Evolutionary conservation across 2,797 vertebrate genomes (phyloP).

Genomic region (Valencia hispanica): DNA sequence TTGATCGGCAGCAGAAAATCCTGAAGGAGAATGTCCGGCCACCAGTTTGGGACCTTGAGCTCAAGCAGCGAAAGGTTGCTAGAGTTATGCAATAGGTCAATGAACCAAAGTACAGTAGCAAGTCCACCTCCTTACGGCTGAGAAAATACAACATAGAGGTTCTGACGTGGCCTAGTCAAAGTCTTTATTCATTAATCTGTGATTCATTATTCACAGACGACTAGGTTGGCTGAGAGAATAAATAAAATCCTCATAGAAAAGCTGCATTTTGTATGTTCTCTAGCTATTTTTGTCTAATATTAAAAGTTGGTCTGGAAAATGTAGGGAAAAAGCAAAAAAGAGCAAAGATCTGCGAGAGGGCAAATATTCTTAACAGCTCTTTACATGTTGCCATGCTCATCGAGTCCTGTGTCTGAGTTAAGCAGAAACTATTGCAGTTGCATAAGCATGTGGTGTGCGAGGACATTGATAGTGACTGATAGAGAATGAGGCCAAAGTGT

Average conservation of each 20-base stretch:
- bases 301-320: background rate
- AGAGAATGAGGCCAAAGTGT: conserved; percentile 24
- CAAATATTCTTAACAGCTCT: conserved; percentile 16
- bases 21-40: background rate
- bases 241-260: no score
- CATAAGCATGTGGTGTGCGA: conserved; percentile 45
- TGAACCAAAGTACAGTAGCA: background rate
- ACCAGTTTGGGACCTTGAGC: background rate
- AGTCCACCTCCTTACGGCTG: background rate
- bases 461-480: conserved; percentile 45
- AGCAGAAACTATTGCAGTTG: conserved; percentile 49
- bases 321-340: background rate
- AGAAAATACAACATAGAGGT: background rate
- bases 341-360: background rate
- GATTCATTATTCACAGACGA: background rate
- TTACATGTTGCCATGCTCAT: background rate
- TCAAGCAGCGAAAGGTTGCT: background rate
- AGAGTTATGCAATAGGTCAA: background rate
- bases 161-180: background rate
- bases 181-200: background rate
- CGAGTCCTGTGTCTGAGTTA: conserved; percentile 30
- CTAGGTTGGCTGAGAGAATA: no score
- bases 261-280: background rate
- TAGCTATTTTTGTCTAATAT: background rate
- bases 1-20: background rate